These are phyloP conservation scores for Ondatra zibethicus DNA, from an alignment of 2,113 vertebrate genomes.

Conservation along the genomic window DNA sequence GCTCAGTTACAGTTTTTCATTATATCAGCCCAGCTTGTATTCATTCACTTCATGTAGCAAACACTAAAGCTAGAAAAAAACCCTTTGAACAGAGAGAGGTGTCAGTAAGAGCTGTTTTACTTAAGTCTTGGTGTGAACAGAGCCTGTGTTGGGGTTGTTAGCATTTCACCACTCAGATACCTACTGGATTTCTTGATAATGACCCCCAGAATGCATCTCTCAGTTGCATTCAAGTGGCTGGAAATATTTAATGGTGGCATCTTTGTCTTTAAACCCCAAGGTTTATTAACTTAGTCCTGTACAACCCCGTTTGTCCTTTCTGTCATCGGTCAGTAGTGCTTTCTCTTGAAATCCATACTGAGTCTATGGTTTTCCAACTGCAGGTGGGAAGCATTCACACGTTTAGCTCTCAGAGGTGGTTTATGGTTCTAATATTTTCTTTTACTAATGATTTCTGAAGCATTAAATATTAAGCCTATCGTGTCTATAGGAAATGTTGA, in stretches of 20 bases:
- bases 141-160: constrained; percentile 72
- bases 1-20: constrained; percentile 68
- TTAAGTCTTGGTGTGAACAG: constrained; percentile 62
- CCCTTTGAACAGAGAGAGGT: constrained; percentile 72
- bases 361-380: constrained; percentile 84
- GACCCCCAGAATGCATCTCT: constrained; percentile 75
- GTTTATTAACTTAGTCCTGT: constrained; percentile 86
- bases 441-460: constrained; percentile 88
- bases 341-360: constrained; percentile 87
- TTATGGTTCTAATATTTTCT: constrained; percentile 88
- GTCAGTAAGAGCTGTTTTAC: constrained; percentile 68
- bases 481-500: constrained; percentile 77
- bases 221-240: constrained; percentile 74
- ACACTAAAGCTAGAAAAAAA: constrained; percentile 61
- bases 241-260: constrained; percentile 82
- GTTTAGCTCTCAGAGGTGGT: constrained; percentile 85
- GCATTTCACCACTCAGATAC: constrained; percentile 52
- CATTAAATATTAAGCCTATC: constrained; percentile 81
- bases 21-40: constrained; percentile 34
- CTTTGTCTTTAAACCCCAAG: constrained; percentile 84
- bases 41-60: constrained; percentile 66
- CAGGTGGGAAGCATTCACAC: constrained; percentile 88
- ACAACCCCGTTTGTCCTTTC: constrained; percentile 87
- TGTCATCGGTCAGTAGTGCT: constrained; percentile 87
- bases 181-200: constrained; percentile 75